These are phyloP conservation scores for Spilosoma lubricipeda DNA, from an alignment of 2,888 invertebrate species.

Conservation along the genomic window DNA sequence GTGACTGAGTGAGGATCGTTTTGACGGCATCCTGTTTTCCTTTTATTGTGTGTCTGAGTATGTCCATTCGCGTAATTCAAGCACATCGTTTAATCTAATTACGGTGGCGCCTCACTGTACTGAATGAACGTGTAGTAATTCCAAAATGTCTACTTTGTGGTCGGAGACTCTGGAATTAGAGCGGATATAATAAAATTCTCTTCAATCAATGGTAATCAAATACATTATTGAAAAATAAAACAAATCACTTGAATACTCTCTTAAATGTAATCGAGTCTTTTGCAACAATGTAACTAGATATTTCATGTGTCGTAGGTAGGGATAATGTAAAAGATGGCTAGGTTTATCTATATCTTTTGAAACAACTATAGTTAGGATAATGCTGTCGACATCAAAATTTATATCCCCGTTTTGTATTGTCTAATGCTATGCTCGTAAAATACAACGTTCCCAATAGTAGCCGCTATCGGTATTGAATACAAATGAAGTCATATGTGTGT, in stretches of 20 bases:
- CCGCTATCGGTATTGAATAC: constrained; percentile 53
- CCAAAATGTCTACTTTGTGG: constrained; percentile 40
- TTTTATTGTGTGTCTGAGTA: constrained; percentile 51
- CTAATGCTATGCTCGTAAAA: constrained; percentile 38
- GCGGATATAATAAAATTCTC: constrained; percentile 45
- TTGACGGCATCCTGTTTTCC: constrained; percentile 45
- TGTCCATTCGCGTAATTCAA: constrained; percentile 49
- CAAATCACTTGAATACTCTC: neutral
- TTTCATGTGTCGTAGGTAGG: neutral
- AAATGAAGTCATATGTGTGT: constrained; percentile 51
- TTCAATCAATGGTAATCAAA: constrained; percentile 27
- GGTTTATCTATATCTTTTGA: constrained; percentile 16
- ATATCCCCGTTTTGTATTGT: constrained; percentile 34
- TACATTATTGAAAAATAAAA: constrained; percentile 21
- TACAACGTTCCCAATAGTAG: constrained; percentile 41
- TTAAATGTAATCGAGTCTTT: neutral
- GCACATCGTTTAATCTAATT: constrained; percentile 61
- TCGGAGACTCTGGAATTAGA: constrained; percentile 37
- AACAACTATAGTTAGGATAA: constrained; percentile 31
- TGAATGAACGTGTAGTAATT: constrained; percentile 58
- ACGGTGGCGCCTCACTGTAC: constrained; percentile 54
- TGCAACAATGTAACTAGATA: neutral
- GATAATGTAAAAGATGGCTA: neutral
- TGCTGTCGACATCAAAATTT: constrained; percentile 36
- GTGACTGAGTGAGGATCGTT: constrained; percentile 34